Evolutionary conservation across 2,113 vertebrate species (phyloP).

Genomic region (Picathartes gymnocephalus): DNA sequence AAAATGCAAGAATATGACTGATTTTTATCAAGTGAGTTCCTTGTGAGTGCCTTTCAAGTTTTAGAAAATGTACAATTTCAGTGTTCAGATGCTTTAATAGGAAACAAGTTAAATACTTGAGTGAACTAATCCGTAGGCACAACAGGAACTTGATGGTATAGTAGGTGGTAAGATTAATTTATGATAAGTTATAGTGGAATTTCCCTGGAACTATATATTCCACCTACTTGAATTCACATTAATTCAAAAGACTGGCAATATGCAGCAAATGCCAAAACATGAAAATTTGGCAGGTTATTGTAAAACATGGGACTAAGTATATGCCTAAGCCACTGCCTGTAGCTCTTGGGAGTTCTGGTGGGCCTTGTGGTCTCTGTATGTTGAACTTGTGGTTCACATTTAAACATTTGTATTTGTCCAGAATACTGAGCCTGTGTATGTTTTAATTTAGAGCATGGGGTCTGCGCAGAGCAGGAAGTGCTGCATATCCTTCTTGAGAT

Average conservation of each 20-base stretch:
- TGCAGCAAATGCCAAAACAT: not conserved
- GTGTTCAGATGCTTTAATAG: not conserved
- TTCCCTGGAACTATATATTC: not conserved
- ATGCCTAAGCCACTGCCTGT: not conserved
- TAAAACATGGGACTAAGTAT: not conserved
- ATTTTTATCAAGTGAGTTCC: not conserved
- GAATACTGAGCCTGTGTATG: not conserved
- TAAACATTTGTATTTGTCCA: not conserved
- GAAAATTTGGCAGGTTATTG: not conserved
- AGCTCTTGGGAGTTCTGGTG: not conserved
- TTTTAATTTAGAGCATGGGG: not conserved
- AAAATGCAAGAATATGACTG: not conserved
- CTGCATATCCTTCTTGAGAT: not conserved
- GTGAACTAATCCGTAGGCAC: not conserved
- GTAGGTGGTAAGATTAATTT: conserved; percentile 10
- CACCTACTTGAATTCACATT: not conserved
- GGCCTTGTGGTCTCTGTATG: not conserved
- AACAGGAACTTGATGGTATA: not conserved
- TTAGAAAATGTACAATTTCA: not conserved
- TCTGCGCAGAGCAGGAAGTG: not conserved
- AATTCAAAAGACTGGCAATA: not conserved
- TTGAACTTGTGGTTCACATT: not conserved
- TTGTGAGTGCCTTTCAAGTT: not conserved
- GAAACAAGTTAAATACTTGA: not conserved
- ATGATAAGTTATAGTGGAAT: conserved; percentile 22